Evolutionary conservation across 2,113 vertebrate species (phyloP).

Genomic region (Mellivora capensis): DNA sequence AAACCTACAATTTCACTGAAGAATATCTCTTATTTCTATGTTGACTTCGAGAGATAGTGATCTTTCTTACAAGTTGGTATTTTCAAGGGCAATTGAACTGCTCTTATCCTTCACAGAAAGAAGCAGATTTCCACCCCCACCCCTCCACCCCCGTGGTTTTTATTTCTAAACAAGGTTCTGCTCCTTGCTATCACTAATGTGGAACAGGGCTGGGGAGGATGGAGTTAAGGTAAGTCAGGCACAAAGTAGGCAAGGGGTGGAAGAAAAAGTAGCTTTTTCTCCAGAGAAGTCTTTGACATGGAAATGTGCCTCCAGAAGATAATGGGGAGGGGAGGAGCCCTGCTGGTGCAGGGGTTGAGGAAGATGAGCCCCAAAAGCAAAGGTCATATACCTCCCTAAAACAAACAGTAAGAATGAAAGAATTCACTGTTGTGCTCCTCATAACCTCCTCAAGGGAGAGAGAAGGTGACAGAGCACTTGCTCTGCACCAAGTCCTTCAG

Average conservation of each 20-base stretch:
- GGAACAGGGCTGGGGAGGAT: slow-evolving; percentile 14
- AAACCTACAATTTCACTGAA: slow-evolving; percentile 57
- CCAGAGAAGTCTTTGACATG: slow-evolving; percentile 52
- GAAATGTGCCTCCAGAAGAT: slow-evolving; percentile 58
- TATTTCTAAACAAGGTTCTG: slow-evolving; percentile 34
- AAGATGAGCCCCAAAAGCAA: slow-evolving; percentile 55
- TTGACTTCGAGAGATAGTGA: slow-evolving; percentile 40
- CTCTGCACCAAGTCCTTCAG: slow-evolving; percentile 38
- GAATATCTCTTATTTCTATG: slow-evolving; percentile 45
- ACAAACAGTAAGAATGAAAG: slow-evolving; percentile 40
- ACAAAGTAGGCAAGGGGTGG: not conserved
- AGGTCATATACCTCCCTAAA: slow-evolving; percentile 28
- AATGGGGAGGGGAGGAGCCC: not conserved
- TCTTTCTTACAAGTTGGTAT: slow-evolving; percentile 46
- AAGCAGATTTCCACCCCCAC: not conserved
- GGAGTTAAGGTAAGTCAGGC: slow-evolving; percentile 62
- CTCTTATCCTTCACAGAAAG: slow-evolving; percentile 15
- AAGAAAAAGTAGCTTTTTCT: slow-evolving; percentile 31
- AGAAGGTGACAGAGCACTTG: slow-evolving; percentile 47
- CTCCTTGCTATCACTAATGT: not conserved
- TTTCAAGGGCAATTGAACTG: slow-evolving; percentile 58
- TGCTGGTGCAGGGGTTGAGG: not conserved
- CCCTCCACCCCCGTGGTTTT: slow-evolving; percentile 15
- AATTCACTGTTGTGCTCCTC: slow-evolving; percentile 52
- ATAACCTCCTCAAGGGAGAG: slow-evolving; percentile 29